Conservation (phyloP, 2,113 vertebrate genomes). For the Boleophthalmus pectinirostris region DNA sequence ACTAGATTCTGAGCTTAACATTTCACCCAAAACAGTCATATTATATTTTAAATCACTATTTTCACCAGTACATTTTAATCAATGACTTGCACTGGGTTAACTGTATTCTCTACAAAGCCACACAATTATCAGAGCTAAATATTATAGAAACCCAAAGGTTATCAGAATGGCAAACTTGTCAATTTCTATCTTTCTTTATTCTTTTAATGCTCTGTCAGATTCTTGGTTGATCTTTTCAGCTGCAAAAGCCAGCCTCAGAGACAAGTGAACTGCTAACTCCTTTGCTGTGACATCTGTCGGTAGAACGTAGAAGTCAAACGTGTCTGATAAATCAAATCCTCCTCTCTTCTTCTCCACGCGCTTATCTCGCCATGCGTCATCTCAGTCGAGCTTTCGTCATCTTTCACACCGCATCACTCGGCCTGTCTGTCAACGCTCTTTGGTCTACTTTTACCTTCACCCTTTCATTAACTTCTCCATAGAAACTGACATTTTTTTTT, state of each 20-base stretch:
- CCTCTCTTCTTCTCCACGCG: constrained; percentile 18
- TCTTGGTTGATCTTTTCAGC: constrained; percentile 21
- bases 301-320: constrained; percentile 38
- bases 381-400: constrained; percentile 49
- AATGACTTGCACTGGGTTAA: not conserved
- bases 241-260: not conserved
- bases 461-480: constrained; percentile 51
- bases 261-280: constrained; percentile 13
- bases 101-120: not conserved
- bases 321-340: constrained; percentile 33
- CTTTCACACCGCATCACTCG: constrained; percentile 30
- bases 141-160: not conserved
- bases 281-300: constrained; percentile 29
- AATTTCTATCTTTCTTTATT: not conserved
- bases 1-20: too few relatives aligned
- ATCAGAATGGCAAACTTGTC: not conserved
- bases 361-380: constrained; percentile 20
- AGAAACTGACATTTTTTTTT: constrained; percentile 29
- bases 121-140: not conserved
- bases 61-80: not conserved
- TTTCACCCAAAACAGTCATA: too few relatives aligned
- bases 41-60: too few relatives aligned
- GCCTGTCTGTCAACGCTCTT: constrained; percentile 39
- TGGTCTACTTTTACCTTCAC: constrained; percentile 45
- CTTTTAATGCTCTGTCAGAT: not conserved